Evolutionary conservation across 2,113 vertebrate species (phyloP).

Genomic region (Lutjanus erythropterus): DNA sequence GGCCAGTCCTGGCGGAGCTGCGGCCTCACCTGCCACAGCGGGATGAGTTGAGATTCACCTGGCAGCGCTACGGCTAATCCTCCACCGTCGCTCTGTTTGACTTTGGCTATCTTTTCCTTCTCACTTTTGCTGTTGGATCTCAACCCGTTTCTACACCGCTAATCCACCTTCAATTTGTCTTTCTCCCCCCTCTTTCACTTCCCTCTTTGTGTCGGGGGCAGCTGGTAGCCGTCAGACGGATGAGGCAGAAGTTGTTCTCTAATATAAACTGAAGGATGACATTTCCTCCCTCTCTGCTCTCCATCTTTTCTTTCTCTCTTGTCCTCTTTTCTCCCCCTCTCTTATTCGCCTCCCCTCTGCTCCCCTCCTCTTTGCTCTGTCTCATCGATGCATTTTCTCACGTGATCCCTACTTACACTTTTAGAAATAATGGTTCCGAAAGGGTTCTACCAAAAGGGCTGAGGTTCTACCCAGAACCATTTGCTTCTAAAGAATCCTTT

Average conservation of each 20-base stretch:
- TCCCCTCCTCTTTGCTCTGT: neutral
- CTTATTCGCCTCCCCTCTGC: neutral
- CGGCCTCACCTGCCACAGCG: constrained; percentile 35
- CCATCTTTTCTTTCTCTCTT: constrained; percentile 15
- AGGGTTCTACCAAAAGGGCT: too few species aligned
- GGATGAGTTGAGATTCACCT: constrained; percentile 11
- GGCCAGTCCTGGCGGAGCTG: neutral
- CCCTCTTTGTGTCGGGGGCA: constrained; percentile 46
- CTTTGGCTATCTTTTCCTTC: constrained; percentile 7
- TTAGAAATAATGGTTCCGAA: too few species aligned
- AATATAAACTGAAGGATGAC: constrained; percentile 73
- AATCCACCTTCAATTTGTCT: constrained; percentile 45
- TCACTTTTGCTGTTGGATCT: constrained; percentile 1
- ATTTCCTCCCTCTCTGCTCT: constrained; percentile 71
- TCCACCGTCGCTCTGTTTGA: constrained; percentile 9
- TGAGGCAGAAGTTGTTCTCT: constrained; percentile 56
- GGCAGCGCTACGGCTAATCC: constrained; percentile 21
- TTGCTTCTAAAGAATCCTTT: too few species aligned
- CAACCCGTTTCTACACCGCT: constrained; percentile 4
- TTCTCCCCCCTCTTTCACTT: neutral
- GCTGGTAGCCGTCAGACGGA: constrained; percentile 73
- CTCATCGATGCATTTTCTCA: constrained; percentile 32
- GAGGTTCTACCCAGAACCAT: too few species aligned
- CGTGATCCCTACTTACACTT: neutral
- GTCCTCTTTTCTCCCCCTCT: neutral